These are phyloP conservation scores for Electrona antarctica DNA, from an alignment of 2,113 vertebrate genomes.

Conservation along the genomic window DNA sequence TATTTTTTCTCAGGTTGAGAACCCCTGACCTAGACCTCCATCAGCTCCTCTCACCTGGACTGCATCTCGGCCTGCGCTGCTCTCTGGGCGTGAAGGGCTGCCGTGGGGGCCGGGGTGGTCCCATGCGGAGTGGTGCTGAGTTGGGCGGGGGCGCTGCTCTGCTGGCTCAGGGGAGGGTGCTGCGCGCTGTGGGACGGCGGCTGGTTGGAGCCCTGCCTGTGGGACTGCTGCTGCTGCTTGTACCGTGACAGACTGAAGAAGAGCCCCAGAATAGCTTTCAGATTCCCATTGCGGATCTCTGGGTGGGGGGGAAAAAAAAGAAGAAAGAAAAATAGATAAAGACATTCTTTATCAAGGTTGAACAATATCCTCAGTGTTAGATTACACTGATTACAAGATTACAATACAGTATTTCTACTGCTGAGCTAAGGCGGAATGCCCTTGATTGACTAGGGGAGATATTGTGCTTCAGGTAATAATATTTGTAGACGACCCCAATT, in stretches of 20 bases:
- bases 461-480: no score
- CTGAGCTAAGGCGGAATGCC: no score
- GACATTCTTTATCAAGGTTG: background rate
- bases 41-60: slow-evolving; percentile 83
- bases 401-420: no score
- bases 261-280: slow-evolving; percentile 97
- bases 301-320: slow-evolving; percentile 43
- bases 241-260: slow-evolving; percentile 98
- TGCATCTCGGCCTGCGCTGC: slow-evolving; percentile 97
- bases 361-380: no score
- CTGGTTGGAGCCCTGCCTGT: slow-evolving; percentile 68
- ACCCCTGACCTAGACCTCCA: no score
- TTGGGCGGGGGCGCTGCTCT: slow-evolving; percentile 74
- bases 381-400: no score
- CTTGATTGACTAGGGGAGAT: no score
- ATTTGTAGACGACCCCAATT: no score
- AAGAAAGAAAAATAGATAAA: background rate
- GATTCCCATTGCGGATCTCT: slow-evolving; percentile 99
- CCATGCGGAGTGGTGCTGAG: slow-evolving; percentile 74
- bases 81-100: slow-evolving; percentile 72
- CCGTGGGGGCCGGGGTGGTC: slow-evolving; percentile 55
- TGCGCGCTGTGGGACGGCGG: slow-evolving; percentile 64
- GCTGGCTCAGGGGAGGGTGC: slow-evolving; percentile 73
- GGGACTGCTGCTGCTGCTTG: slow-evolving; percentile 92
- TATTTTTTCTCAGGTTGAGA: no score